These are phyloP conservation scores for Nerophis ophidion DNA, from an alignment of 2,113 vertebrate genomes.

Conservation along the genomic window DNA sequence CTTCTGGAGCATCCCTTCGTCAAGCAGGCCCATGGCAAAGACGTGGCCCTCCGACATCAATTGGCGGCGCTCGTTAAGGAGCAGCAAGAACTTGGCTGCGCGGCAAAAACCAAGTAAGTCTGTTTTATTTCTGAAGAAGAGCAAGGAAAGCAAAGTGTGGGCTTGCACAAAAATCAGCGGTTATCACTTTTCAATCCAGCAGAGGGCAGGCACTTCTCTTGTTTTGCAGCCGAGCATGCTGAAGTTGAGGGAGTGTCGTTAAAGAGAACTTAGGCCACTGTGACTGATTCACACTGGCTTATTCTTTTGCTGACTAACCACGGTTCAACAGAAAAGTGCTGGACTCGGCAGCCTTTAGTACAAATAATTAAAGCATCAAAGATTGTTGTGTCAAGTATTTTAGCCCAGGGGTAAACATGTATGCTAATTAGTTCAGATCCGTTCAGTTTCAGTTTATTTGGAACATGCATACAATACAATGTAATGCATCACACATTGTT, in stretches of 20 bases:
- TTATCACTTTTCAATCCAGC: slow-evolving; percentile 70
- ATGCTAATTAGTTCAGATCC: too few relatives aligned
- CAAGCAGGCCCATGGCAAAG: slow-evolving; percentile 83
- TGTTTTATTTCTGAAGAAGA: background rate
- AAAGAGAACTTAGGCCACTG: slow-evolving; percentile 45
- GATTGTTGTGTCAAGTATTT: background rate
- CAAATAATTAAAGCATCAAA: slow-evolving; percentile 28
- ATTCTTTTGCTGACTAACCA: slow-evolving; percentile 54
- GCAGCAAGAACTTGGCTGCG: slow-evolving; percentile 74
- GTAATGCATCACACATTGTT: too few relatives aligned
- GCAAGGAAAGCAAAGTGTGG: too few relatives aligned
- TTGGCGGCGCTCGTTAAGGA: slow-evolving; percentile 79
- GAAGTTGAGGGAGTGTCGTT: slow-evolving; percentile 49
- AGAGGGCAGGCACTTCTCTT: slow-evolving; percentile 86
- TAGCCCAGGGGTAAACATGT: too few relatives aligned
- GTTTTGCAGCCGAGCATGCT: slow-evolving; percentile 23
- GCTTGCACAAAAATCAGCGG: slow-evolving; percentile 8
- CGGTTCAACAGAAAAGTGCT: slow-evolving; percentile 47
- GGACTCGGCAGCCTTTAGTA: slow-evolving; percentile 19
- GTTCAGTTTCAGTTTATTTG: too few relatives aligned
- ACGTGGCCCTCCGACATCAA: slow-evolving; percentile 76
- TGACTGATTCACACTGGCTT: slow-evolving; percentile 53
- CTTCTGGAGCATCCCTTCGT: slow-evolving; percentile 95
- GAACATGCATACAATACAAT: too few relatives aligned
- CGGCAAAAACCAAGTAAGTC: slow-evolving; percentile 82